Evolutionary conservation across 2,888 invertebrate genomes (phyloP).

Genomic region (Trissoscelio sp.): DNA sequence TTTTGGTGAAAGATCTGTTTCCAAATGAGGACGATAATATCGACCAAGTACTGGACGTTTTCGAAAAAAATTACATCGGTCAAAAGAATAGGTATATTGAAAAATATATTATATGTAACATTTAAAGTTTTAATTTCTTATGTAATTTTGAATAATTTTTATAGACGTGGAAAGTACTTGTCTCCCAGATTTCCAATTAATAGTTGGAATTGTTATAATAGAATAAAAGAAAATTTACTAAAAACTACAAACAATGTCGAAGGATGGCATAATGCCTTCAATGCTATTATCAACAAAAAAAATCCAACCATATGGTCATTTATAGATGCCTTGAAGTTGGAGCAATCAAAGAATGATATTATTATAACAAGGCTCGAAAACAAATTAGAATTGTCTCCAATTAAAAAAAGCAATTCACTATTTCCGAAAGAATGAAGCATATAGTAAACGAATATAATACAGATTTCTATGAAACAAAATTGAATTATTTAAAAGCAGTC

Average conservation of each 20-base stretch:
- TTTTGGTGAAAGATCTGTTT: slow-evolving; percentile 4
- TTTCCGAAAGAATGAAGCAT: not conserved
- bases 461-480: not conserved
- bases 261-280: slow-evolving; percentile 33
- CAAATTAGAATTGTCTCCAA: not conserved
- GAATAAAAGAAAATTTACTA: not conserved
- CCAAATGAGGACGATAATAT: slow-evolving; percentile 30
- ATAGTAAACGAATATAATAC: not conserved
- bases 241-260: slow-evolving; percentile 27
- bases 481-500: slow-evolving; percentile 7
- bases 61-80: slow-evolving; percentile 35
- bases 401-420: not conserved
- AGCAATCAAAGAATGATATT: slow-evolving; percentile 14
- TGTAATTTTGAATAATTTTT: slow-evolving; percentile 1
- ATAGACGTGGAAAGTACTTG: not conserved
- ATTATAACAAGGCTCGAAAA: not conserved
- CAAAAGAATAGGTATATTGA: slow-evolving; percentile 27
- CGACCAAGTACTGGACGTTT: slow-evolving; percentile 19
- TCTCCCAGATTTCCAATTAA: not conserved
- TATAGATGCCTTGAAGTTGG: slow-evolving; percentile 8
- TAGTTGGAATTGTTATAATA: slow-evolving; percentile 6
- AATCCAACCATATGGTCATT: slow-evolving; percentile 24
- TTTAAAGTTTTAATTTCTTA: no score
- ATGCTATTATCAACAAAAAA: slow-evolving; percentile 1
- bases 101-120: no score